A percentile compares a stretch with the other conserved stretches of the same genome.
These are phyloP conservation scores for Chitala chitala DNA, from an alignment of 2,113 vertebrate genomes.

Conservation along the genomic window DNA sequence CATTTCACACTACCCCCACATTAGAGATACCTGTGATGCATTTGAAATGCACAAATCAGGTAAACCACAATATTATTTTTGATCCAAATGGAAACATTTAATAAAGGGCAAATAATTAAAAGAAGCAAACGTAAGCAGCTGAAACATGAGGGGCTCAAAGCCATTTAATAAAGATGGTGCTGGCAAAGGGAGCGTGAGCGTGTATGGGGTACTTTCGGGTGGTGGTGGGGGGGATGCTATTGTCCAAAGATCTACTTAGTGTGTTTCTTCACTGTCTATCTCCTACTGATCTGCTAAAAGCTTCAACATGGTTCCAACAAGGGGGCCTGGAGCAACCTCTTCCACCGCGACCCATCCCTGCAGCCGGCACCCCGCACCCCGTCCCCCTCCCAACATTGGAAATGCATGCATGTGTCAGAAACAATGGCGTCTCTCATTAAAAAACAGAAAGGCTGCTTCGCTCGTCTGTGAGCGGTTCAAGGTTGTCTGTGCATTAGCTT, in stretches of 20 bases:
- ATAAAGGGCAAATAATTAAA: neutral
- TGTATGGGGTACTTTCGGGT: no score
- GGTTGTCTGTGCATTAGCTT: constrained; percentile 72
- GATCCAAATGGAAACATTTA: neutral
- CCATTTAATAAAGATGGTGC: constrained; percentile 23
- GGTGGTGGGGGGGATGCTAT: no score
- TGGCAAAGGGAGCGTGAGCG: constrained; percentile 47
- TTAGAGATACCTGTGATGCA: neutral
- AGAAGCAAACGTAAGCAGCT: neutral
- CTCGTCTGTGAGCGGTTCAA: constrained; percentile 58
- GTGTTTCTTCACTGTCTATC: constrained; percentile 31
- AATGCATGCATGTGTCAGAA: constrained; percentile 35
- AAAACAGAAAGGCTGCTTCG: constrained; percentile 58
- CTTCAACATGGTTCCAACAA: constrained; percentile 41
- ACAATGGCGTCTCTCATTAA: constrained; percentile 53
- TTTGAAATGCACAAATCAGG: neutral
- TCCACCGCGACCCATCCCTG: neutral
- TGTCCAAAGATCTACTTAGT: constrained; percentile 39
- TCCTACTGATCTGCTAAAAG: constrained; percentile 47
- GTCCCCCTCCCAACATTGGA: constrained; percentile 29
- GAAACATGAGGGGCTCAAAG: neutral
- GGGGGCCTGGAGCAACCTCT: constrained; percentile 10
- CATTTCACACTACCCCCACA: neutral
- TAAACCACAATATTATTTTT: neutral
- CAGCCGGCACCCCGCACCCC: neutral